A percentile compares a stretch with the other conserved stretches of the same genome.
Conservation (phyloP, 2,888 invertebrate species). For the Acronicta psi region DNA sequence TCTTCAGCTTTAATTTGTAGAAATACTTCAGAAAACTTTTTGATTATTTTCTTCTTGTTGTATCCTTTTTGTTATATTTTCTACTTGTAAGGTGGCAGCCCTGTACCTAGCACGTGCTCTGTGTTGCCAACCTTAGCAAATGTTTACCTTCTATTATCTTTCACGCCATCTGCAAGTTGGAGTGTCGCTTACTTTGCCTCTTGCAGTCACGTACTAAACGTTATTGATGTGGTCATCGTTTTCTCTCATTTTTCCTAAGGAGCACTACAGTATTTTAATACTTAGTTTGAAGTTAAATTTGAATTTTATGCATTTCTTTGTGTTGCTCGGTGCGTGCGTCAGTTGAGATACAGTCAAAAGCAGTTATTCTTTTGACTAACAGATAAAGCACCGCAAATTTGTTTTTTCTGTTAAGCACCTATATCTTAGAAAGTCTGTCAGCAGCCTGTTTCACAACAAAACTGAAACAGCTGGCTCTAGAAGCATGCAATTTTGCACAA, state of each 20-base stretch:
- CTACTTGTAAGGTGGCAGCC: constrained; percentile 21
- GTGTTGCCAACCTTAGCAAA: constrained; percentile 65
- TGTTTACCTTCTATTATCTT: constrained; percentile 80
- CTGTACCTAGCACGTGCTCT: constrained; percentile 37
- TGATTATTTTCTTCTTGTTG: too few species aligned
- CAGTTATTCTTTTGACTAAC: too few species aligned
- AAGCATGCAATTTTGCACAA: too few species aligned
- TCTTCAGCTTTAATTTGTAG: too few species aligned
- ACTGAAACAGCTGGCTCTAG: too few species aligned
- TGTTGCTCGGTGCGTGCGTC: not conserved
- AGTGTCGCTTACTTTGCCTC: constrained; percentile 42
- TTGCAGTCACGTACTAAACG: constrained; percentile 37
- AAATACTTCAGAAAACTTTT: too few species aligned
- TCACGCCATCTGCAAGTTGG: constrained; percentile 58
- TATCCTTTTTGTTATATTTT: too few species aligned
- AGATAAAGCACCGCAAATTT: too few species aligned
- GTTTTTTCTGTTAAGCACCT: too few species aligned
- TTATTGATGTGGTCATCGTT: constrained; percentile 26
- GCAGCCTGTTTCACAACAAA: too few species aligned
- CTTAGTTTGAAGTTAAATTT: constrained; percentile 1
- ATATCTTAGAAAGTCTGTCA: too few species aligned
- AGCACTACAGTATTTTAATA: constrained; percentile 10
- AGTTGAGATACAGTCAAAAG: too few species aligned
- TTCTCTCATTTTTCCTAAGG: constrained; percentile 17
- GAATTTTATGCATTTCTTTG: constrained; percentile 5